Evolutionary conservation across 2,888 invertebrate genomes (phyloP).

Genomic region (Neoitamus cyanurus): DNA sequence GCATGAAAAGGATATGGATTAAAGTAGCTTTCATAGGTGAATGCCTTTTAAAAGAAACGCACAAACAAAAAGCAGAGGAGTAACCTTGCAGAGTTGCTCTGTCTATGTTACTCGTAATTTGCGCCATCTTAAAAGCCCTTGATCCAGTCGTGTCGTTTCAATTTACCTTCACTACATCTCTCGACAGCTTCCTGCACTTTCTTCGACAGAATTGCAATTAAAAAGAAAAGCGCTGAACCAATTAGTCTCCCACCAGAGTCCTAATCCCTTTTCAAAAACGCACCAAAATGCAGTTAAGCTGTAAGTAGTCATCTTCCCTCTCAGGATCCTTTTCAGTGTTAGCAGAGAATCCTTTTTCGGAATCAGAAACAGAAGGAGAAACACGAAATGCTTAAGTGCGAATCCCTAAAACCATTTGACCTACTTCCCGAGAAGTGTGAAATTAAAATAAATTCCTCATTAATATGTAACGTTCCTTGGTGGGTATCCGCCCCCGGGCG

Average conservation of each 20-base stretch:
- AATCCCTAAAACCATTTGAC: conserved; percentile 10
- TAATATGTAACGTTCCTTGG: background rate
- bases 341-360: background rate
- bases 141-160: background rate
- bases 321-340: background rate
- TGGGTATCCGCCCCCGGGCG: background rate
- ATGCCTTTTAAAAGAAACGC: background rate
- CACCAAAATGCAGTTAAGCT: background rate
- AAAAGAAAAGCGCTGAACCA: background rate
- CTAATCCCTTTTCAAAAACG: background rate
- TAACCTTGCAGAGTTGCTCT: background rate
- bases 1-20: no score
- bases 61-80: background rate
- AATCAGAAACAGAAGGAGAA: background rate
- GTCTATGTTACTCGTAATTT: background rate
- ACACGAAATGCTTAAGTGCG: background rate
- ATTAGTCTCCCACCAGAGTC: background rate
- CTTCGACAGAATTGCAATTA: background rate
- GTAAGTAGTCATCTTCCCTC: background rate
- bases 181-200: background rate
- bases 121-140: background rate
- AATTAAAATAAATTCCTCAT: conserved; percentile 19
- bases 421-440: background rate
- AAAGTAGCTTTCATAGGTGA: no score
- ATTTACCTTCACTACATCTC: background rate